phyloP scores from a whole-genome alignment of 1,140 invertebrate species.

The Formica selysi region DNA sequence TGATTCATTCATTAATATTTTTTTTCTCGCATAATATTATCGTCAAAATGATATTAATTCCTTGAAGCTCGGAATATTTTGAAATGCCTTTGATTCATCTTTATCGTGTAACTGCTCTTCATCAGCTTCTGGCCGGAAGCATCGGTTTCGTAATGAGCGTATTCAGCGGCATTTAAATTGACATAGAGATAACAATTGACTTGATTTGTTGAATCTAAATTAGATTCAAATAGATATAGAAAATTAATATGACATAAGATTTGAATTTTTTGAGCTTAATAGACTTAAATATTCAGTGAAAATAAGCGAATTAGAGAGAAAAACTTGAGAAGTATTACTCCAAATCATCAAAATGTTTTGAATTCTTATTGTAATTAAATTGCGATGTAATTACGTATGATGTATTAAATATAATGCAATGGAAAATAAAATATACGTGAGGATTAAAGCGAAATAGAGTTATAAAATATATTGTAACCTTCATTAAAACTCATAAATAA shows the following conservation, averaged over 20 bases:
- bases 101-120: background rate
- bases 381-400: background rate
- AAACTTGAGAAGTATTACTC: background rate
- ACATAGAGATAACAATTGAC: background rate
- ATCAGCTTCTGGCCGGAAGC: background rate
- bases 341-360: background rate
- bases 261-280: no score
- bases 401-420: background rate
- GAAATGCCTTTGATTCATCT: background rate
- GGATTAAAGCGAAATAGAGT: background rate
- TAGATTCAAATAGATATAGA: background rate
- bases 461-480: slow-evolving; percentile 9
- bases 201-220: background rate
- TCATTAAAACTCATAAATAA: slow-evolving; percentile 3
- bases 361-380: slow-evolving; percentile 22
- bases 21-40: background rate
- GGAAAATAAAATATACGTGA: background rate
- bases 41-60: background rate
- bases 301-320: background rate
- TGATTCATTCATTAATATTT: slow-evolving; percentile 13
- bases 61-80: background rate
- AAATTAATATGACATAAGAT: background rate
- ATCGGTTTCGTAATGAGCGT: background rate
- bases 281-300: background rate
- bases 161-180: background rate